Evolutionary conservation across 2,113 vertebrate genomes (phyloP).

Genomic region (Pteronura brasiliensis): DNA sequence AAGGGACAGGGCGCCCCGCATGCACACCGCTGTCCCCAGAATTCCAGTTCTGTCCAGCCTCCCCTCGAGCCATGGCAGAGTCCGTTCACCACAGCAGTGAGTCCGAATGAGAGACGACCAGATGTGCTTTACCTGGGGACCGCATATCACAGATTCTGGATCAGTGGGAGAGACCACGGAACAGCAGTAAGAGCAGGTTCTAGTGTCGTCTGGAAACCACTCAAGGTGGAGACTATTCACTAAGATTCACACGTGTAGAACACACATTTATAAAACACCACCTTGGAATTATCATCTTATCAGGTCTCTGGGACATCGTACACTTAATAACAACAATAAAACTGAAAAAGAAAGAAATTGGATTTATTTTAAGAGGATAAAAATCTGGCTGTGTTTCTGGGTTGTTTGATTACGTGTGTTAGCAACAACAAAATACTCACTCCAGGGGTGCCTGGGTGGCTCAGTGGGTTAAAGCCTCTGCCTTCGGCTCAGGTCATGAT

Average conservation of each 20-base stretch:
- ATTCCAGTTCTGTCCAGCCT: not conserved
- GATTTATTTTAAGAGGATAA: not conserved
- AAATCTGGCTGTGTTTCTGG: not conserved
- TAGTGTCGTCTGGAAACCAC: not conserved
- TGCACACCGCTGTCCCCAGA: accelerated
- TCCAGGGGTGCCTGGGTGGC: not conserved
- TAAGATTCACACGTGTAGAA: not conserved
- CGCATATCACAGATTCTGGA: not conserved
- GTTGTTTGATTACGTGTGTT: not conserved
- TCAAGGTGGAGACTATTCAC: not conserved
- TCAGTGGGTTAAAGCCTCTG: no score
- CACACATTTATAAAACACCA: no score
- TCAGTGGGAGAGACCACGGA: not conserved
- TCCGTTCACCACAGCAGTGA: not conserved
- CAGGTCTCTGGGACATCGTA: not conserved
- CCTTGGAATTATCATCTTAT: not conserved
- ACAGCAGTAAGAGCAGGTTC: not conserved
- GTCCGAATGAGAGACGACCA: not conserved
- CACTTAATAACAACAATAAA: not conserved
- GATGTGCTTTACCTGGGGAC: not conserved
- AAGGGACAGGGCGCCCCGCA: accelerated
- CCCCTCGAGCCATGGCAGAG: accelerated
- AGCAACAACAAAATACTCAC: not conserved
- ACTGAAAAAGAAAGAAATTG: not conserved
- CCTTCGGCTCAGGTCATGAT: no score